A percentile compares a stretch with the other conserved stretches of the same genome.
These are phyloP conservation scores for Pontoporia blainvillei DNA, from an alignment of 2,113 vertebrate species.

Conservation along the genomic window DNA sequence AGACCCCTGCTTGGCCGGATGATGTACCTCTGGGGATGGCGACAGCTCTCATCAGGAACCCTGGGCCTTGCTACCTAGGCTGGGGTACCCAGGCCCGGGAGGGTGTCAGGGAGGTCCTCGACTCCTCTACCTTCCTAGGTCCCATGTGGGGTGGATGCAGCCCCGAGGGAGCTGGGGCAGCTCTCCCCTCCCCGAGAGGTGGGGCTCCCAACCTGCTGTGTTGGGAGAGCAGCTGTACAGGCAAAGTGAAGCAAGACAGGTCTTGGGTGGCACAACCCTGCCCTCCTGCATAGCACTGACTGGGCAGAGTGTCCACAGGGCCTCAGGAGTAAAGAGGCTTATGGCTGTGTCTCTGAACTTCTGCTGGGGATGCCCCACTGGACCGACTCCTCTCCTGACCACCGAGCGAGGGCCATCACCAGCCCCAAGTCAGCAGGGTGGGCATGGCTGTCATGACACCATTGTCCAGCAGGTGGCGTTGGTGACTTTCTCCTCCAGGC, in stretches of 20 bases:
- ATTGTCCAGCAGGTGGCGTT: not conserved
- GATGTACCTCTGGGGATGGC: conserved; percentile 66
- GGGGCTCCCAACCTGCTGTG: not conserved
- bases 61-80: not conserved
- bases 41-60: not conserved
- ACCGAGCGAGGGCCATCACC: fast-evolving
- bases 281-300: not conserved
- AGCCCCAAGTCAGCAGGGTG: not conserved
- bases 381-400: fast-evolving
- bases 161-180: not conserved
- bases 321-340: conserved; percentile 49
- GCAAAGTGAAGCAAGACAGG: not conserved
- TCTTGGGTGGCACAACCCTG: not conserved
- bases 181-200: conserved; percentile 15
- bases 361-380: not conserved
- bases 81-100: not conserved
- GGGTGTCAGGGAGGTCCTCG: not conserved
- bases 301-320: not conserved
- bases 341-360: not conserved
- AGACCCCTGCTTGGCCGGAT: conserved; percentile 81
- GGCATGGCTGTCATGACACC: not conserved
- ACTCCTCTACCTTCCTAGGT: not conserved
- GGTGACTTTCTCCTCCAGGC: not conserved
- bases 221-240: not conserved
- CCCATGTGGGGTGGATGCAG: not conserved